Base-by-base conservation (phyloP, 1,140 invertebrate genomes). In the Ptiloglossa arizonensis region DNA sequence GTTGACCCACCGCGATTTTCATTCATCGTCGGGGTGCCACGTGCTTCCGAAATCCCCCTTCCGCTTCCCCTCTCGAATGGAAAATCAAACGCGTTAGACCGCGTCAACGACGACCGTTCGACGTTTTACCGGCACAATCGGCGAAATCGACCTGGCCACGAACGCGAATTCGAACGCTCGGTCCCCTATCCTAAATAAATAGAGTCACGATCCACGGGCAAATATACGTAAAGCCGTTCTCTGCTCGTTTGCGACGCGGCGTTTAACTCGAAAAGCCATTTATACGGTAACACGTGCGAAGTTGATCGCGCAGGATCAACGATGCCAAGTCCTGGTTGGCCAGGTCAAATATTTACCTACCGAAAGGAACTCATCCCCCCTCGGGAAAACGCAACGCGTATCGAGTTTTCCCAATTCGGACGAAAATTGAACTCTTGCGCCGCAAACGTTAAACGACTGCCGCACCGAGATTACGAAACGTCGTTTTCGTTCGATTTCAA, bases 1-100 rank as follows among this genome's bases (percentile, higher is more conserved):
- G 82, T 70, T 81, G 77, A 78, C 72, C 82, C 68, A 38, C 63
- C 83, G 57, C 64, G 83, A 85, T 85, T 85, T 85, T 85, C 81
- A 85, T 85, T 83, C 73, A 83, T 81, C 78, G 29, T 35, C 29
- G 66, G 13, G 52, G 41, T 32, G 82, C 60, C 83, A 85, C 83
- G 83, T 84, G 83, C 78, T 80, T 52, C 63, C 69, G 50, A 44
- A 67, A 69, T 75, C 56, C 80, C 69, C 63, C 60, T 46, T 44
- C 48, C 57, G 48, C 13, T 19, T 41, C 66, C 38, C 59, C 59
- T 27, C 59, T n/a, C 54, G 15, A 22, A 72, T 56, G 29, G 50
- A 74, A 74, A 78, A 74, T 80, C 82, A 52, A 41, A 80, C 56
- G 81, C 29, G 48, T 68, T 83, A 76, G 67, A 62, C 56, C 60